Conservation (phyloP, 2,113 vertebrate species). For the Trematocara marginatum region DNA sequence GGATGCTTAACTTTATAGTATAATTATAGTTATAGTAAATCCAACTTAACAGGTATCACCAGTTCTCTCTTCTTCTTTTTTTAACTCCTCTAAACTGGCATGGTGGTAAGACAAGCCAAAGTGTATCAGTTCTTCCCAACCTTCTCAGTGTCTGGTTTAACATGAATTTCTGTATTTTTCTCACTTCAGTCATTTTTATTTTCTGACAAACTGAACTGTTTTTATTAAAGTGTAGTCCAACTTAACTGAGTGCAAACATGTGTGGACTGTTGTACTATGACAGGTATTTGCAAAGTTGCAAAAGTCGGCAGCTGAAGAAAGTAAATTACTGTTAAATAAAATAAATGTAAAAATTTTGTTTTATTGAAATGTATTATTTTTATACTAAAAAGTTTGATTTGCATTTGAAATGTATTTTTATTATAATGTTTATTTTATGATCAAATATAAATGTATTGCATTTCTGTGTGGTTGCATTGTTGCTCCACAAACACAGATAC, state of each 20-base stretch:
- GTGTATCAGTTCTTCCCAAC: not conserved
- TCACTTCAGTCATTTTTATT: not conserved
- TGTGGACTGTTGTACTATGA: not conserved
- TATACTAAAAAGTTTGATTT: not conserved
- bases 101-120: not conserved
- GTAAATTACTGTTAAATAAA: not conserved
- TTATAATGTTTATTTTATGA: not conserved
- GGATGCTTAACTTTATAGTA: not conserved
- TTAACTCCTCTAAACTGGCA: not conserved
- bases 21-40: not conserved
- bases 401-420: not conserved
- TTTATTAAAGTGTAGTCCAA: not conserved
- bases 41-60: not conserved
- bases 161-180: not conserved
- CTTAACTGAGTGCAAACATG: not conserved
- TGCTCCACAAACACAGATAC: not conserved
- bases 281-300: not conserved
- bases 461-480: not conserved
- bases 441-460: not conserved
- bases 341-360: not conserved
- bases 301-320: not conserved
- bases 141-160: not conserved
- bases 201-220: not conserved
- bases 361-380: not conserved
- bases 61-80: not conserved